Evolutionary conservation across 2,113 vertebrate species (phyloP).

Genomic region (Hippopotamus amphibius): DNA sequence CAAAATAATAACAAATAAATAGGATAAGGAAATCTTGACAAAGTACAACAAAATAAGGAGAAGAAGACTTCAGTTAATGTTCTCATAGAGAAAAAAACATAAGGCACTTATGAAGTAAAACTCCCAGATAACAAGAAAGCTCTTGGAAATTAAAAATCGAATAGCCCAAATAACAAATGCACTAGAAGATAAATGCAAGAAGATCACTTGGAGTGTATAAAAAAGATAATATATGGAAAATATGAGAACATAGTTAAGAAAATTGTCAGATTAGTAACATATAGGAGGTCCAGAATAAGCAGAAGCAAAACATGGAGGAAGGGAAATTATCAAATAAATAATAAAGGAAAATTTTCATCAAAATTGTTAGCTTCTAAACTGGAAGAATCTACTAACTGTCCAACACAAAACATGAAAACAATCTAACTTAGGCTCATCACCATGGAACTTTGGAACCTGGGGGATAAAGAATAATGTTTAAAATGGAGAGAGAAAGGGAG

Average conservation of each 20-base stretch:
- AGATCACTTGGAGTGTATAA: not conserved
- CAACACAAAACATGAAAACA: not conserved
- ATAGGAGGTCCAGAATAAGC: not conserved
- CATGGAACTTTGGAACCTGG: not conserved
- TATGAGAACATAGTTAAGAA: not conserved
- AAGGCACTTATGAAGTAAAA: not conserved
- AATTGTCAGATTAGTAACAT: not conserved
- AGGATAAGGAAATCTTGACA: not conserved
- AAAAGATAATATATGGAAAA: not conserved
- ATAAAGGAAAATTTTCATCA: not conserved
- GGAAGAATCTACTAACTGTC: not conserved
- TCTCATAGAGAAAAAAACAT: not conserved
- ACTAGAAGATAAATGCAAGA: not conserved
- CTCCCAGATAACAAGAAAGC: not conserved
- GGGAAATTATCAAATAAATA: not conserved
- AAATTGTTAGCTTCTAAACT: not conserved
- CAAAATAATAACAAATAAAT: not conserved
- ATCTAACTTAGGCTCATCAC: not conserved
- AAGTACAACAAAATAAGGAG: not conserved
- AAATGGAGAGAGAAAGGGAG: not conserved
- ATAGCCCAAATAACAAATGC: not conserved
- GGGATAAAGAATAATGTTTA: not conserved
- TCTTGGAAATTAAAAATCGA: conserved; percentile 3
- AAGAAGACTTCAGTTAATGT: not conserved
- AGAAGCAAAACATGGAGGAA: not conserved